A percentile compares a stretch with the other conserved stretches of the same genome.
Conservation (phyloP, 2,113 vertebrate species). For the Motacilla tschutschensis region DNA sequence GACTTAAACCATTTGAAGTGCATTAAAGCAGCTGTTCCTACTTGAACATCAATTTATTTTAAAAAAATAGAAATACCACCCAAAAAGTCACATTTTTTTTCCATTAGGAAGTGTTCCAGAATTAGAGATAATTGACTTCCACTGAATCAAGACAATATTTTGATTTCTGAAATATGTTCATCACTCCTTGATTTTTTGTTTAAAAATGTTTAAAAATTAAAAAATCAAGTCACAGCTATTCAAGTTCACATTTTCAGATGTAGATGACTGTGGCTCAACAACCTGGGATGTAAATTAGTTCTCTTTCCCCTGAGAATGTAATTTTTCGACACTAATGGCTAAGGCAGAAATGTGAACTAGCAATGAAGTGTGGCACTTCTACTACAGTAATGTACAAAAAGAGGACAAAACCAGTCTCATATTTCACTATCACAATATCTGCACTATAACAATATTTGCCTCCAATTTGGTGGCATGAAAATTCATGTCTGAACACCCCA, state of each 20-base stretch:
- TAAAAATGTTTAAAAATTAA: not conserved
- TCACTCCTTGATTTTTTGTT: not conserved
- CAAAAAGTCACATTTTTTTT: not conserved
- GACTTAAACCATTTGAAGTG: not conserved
- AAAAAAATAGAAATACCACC: not conserved
- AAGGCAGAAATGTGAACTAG: not conserved
- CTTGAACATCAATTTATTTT: not conserved
- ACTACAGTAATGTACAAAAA: not conserved
- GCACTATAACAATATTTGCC: not conserved
- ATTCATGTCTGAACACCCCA: not conserved
- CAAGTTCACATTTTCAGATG: not conserved
- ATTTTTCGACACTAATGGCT: not conserved
- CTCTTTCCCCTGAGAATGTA: not conserved
- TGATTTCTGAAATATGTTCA: not conserved
- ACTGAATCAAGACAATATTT: not conserved
- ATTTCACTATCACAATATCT: not conserved
- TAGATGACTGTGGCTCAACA: not conserved
- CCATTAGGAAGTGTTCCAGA: not conserved
- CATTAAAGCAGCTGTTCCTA: not conserved
- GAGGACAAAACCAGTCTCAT: not conserved
- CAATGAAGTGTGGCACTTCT: not conserved
- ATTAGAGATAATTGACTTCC: not conserved
- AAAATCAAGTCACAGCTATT: not conserved
- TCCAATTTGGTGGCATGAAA: not conserved
- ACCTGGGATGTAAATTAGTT: not conserved